Base-by-base conservation (phyloP, 2,888 invertebrate species). In the Andricus quercusramuli region DNA sequence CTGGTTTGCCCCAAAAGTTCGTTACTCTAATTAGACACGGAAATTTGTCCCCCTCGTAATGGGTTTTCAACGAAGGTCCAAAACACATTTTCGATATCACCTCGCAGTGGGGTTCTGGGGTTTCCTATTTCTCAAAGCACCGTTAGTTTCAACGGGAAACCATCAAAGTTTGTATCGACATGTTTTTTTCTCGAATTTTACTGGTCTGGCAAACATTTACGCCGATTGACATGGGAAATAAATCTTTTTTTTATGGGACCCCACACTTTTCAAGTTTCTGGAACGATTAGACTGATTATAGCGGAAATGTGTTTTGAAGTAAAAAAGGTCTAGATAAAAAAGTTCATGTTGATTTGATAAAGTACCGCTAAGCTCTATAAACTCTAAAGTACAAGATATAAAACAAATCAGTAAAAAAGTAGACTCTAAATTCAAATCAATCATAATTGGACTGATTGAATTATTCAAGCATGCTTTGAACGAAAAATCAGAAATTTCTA, bases 31-130 rank as follows among this genome's bases (percentile, higher is more conserved):
- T 82, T 81, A 83, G 80, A 66, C 65, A 64, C 70, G 66, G 56
- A 80, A 47, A 78, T 78, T 82, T 76, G 65, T 78, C 66, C 67
- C 68, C 80, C 83, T 80, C 78, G 29, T 80, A 82, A 41, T 74
- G 56, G 51, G 9, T 29, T 74, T 74, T 74, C 20, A 56, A 37
- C 51, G 56, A 74, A 29, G 32, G 47, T 32, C 51, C 70, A 70
- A 68, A 68, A 70, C 47, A 29, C 70, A 70, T 70, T 74, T 51
- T 5, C 29, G 32, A 74, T 56, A 56, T 29, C 29, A 65, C 17
- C 22, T 59, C 41, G 66, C 41, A 22, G 51, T 56, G 41, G 41
- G 66, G 59, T 68, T 79, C 70, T 81, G 76, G 77, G 66, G 68
- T 80, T 68, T 59, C 70, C 67, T 37, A 68, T 64, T 29, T 51